Base-by-base conservation (phyloP, 2,888 invertebrate genomes). In the Plagodis dolabraria region DNA sequence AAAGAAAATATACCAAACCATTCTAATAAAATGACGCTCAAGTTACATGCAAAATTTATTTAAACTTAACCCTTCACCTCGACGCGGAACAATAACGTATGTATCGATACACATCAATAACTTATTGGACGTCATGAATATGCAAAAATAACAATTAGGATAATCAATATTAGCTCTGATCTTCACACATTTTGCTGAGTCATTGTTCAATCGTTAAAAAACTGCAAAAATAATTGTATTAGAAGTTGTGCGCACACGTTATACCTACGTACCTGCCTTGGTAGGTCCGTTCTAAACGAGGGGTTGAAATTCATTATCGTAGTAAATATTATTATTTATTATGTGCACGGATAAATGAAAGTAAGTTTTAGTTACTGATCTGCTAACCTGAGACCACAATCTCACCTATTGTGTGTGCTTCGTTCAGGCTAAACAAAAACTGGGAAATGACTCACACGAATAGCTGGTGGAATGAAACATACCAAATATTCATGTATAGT, bases 101-200 rank as follows among this genome's bases (percentile, higher is more conserved):
- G 61, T 69, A 72, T 69, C 74, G 70, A 65, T 67, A 56, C 22
- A 53, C 65, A 65, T 60, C 60, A 52, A 62, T 67, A 69, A 64
- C 50, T 54, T 73, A 65, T 59, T 64, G 75, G 71, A 66, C 63
- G 68, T 72, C 81, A 90, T 91, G 92, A 92, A 92, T 92, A 92
- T 92, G 85, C 89, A 90, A 84, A 87, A 86, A 78, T 81, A 78
- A 89, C 88, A 89, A 90, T 87, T 82, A 87, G 60, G 66, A 71
- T 75, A 79, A 87, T 87, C 84, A 85, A 89, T 89, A 84, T 85
- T 79, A 74, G 77, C 71, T 81, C 80, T 80, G 78, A 82, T 84
- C 77, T 83, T 72, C 63, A 79, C 33, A 65, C 6, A 63, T 80
- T 74, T 69, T 64, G 84, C 68, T 60, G 67, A 83, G 80, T 92